These are phyloP conservation scores for Charaxes varanes DNA, from an alignment of 1,140 invertebrate species.

Conservation along the genomic window DNA sequence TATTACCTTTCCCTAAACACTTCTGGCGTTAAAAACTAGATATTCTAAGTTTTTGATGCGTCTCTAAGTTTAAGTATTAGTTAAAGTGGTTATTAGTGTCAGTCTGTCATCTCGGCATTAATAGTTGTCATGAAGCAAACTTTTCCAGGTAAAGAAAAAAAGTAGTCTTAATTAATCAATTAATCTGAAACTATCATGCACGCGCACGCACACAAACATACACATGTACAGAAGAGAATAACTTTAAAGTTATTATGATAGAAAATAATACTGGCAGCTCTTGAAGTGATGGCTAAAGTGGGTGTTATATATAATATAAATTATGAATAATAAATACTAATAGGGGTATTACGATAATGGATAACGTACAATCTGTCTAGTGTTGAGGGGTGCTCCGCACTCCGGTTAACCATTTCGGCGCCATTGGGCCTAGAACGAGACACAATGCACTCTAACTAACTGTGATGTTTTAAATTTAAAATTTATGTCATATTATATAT, in stretches of 20 bases:
- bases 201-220: too few relatives aligned
- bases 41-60: too few relatives aligned
- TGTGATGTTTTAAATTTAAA: not conserved
- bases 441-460: conserved; percentile 33
- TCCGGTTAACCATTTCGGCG: conserved; percentile 69
- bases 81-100: too few relatives aligned
- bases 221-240: not conserved
- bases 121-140: too few relatives aligned
- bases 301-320: conserved; percentile 23
- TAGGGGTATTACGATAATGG: conserved; percentile 28
- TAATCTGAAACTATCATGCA: too few relatives aligned
- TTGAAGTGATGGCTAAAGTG: conserved; percentile 19
- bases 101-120: too few relatives aligned
- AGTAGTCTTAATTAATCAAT: too few relatives aligned
- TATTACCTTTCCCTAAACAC: too few relatives aligned
- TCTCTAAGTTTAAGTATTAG: too few relatives aligned
- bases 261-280: conserved; percentile 40
- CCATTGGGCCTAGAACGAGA: conserved; percentile 68
- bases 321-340: conserved; percentile 25
- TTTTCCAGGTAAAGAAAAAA: too few relatives aligned
- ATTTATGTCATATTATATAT: too few relatives aligned
- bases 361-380: conserved; percentile 71
- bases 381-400: conserved; percentile 64
- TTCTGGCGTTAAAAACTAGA: too few relatives aligned
- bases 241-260: not conserved